Evolutionary conservation across 1,140 invertebrate genomes (phyloP).

Genomic region (Papilio aristodemus): DNA sequence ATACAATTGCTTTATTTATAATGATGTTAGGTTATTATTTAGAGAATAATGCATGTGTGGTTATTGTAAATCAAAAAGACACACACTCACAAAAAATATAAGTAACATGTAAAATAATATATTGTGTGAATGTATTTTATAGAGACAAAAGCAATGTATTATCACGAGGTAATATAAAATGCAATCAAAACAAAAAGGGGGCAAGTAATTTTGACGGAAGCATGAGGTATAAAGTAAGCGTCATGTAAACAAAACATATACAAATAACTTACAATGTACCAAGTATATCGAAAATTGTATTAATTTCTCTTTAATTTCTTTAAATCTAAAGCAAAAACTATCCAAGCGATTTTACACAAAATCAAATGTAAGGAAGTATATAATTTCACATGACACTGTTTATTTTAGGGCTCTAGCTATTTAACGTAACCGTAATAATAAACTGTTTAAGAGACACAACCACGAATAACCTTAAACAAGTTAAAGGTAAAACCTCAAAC

Average conservation of each 20-base stretch:
- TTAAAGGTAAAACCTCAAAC: background rate
- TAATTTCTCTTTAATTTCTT: background rate
- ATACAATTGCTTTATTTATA: too few relatives aligned
- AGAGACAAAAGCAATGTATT: background rate
- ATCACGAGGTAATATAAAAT: background rate
- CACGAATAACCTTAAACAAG: conserved; percentile 8
- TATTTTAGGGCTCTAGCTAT: conserved; percentile 16
- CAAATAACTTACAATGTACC: background rate
- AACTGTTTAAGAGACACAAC: background rate
- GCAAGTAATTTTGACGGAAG: background rate
- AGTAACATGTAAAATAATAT: too few relatives aligned
- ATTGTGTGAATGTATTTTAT: too few relatives aligned
- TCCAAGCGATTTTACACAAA: background rate
- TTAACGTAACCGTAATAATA: conserved; percentile 13
- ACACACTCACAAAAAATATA: too few relatives aligned
- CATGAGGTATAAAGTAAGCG: background rate
- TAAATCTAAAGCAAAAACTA: background rate
- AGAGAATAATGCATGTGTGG: background rate
- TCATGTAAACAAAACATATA: background rate
- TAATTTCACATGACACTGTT: conserved; percentile 41
- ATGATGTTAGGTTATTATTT: too few relatives aligned
- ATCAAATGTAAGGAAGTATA: conserved; percentile 14
- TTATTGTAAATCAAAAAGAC: background rate
- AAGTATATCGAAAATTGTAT: background rate
- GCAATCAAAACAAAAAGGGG: background rate